Base-by-base conservation (phyloP, 2,797 vertebrate species). In the Pseudochaenichthys georgianus region DNA sequence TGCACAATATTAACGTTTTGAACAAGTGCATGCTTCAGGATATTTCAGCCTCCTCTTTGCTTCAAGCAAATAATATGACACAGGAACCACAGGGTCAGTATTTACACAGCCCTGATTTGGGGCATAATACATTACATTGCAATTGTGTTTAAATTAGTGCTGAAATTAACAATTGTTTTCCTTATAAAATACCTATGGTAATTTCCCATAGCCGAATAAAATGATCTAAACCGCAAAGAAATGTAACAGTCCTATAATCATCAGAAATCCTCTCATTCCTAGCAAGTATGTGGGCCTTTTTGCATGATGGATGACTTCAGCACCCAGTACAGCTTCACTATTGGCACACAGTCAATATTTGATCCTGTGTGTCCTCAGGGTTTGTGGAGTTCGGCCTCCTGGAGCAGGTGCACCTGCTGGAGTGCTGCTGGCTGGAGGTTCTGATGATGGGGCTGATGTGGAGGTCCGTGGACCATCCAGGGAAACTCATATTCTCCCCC, bases 371-470 rank as follows among this genome's bases (percentile, higher is more conserved):
- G 62, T 65, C 60, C 13, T 59, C 70, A 99, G 98, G 98, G n/a
- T 99, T 99, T 34, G 85, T 98, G 70, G 97, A 98, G 75, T 94
- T 99, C 83, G 94, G 95, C 63, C 95, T 99, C 6, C 90, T 96
- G 31, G 97, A 99, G 86, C 98, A 99, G 93, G 98, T 99, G 41
- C 96, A 97, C 68, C 95, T 99, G 80, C 73, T 99, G 93, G 98
- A 99, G 93, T 97, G 97, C 92, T 98, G 97, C 92, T 99, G 98
- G 98, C 92, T 99, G 94, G 98, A 99, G 93, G 97, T 99, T 84
- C 89, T 99, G 64, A 99, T 99, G 96, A 85, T 99, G 67, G 98
- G 98, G 8, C 94, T 99, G 86, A 99, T 99, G 95, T 99, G 98
- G 98, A 96, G 98, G 82, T 99, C 98, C 0, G 97, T 99, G 0